phyloP scores from a whole-genome alignment of 2,888 invertebrate genomes.

The Acrobasis repandana region DNA sequence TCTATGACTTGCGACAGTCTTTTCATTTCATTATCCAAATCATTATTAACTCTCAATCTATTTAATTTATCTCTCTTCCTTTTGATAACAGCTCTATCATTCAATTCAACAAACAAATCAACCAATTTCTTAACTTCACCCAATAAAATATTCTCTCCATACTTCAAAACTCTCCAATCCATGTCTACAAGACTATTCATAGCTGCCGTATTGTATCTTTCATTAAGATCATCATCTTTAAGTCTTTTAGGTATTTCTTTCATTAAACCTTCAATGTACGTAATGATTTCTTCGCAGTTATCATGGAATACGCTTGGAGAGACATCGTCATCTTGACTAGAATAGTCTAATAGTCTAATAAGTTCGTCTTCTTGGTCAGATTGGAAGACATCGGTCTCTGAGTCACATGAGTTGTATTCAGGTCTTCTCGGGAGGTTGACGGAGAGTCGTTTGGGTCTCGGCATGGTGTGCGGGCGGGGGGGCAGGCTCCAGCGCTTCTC shows the following conservation, averaged over 20 bases:
- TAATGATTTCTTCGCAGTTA: slow-evolving; percentile 69
- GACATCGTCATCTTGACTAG: slow-evolving; percentile 84
- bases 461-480: slow-evolving; percentile 58
- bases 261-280: slow-evolving; percentile 69
- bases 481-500: slow-evolving; percentile 77
- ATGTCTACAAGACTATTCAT: slow-evolving; percentile 70
- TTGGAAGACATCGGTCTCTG: slow-evolving; percentile 89
- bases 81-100: slow-evolving; percentile 54
- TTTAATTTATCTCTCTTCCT: slow-evolving; percentile 53
- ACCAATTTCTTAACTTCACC: slow-evolving; percentile 71
- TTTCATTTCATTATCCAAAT: slow-evolving; percentile 75
- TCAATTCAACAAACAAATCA: slow-evolving; percentile 58
- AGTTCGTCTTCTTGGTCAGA: slow-evolving; percentile 92
- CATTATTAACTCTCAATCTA: slow-evolving; percentile 58
- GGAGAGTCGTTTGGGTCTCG: slow-evolving; percentile 56
- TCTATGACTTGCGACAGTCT: slow-evolving; percentile 72
- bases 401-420: slow-evolving; percentile 80
- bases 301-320: slow-evolving; percentile 74
- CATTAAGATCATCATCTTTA: slow-evolving; percentile 62
- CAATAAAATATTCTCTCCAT: slow-evolving; percentile 75
- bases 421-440: slow-evolving; percentile 42
- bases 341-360: slow-evolving; percentile 87
- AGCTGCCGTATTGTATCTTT: slow-evolving; percentile 66
- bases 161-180: slow-evolving; percentile 77
- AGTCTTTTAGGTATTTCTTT: slow-evolving; percentile 44